A percentile compares a stretch with the other conserved stretches of the same genome.
phyloP scores from a whole-genome alignment of 2,797 vertebrate genomes.

The Otolemur crassicaudatus region DNA sequence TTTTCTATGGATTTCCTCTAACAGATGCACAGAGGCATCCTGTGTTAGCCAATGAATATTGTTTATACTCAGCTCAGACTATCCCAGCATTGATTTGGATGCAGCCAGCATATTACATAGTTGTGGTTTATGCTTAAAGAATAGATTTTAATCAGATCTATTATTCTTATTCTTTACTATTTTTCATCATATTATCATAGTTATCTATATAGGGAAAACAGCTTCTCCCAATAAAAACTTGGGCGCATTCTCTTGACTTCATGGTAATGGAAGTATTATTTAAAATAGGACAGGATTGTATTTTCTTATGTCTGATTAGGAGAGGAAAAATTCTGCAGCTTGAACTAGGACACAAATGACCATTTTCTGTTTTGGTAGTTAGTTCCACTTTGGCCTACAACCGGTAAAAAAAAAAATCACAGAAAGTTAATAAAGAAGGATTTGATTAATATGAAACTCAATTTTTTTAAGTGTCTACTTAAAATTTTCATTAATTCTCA shows the following conservation, averaged over 20 bases:
- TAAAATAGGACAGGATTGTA: not conserved
- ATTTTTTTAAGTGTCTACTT: not conserved
- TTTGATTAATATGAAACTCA: not conserved
- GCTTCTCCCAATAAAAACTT: not conserved
- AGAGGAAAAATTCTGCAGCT: not conserved
- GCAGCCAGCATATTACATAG: not conserved
- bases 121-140: conserved; percentile 32
- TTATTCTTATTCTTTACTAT: not conserved
- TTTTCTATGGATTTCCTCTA: conserved; percentile 49
- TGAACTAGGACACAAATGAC: not conserved
- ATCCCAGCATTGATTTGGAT: conserved; percentile 20
- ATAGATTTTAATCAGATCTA: conserved; percentile 30
- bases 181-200: not conserved
- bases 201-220: not conserved
- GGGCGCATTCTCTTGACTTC: not conserved
- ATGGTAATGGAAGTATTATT: not conserved
- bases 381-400: not conserved
- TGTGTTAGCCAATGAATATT: conserved; percentile 7
- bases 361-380: not conserved
- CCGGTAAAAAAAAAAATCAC: not conserved
- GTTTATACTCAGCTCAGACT: not conserved
- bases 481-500: conserved; percentile 15
- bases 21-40: conserved; percentile 40
- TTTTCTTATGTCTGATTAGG: not conserved
- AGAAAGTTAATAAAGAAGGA: conserved; percentile 2